These are phyloP conservation scores for Petrolisthes cinctipes DNA, from an alignment of 2,888 invertebrate genomes.

Conservation along the genomic window DNA sequence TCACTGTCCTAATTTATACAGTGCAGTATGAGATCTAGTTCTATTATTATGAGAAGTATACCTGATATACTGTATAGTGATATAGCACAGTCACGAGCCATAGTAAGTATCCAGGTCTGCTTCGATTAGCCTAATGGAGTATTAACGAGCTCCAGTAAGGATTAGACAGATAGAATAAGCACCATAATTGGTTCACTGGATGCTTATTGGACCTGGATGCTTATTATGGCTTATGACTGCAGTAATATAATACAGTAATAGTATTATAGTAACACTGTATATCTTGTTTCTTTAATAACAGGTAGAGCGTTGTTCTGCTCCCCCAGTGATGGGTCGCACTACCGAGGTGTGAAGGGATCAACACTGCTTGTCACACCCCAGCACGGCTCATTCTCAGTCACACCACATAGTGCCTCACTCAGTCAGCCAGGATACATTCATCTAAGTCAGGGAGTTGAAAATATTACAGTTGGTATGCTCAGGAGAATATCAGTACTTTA, in stretches of 20 bases:
- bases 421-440: constrained; percentile 43
- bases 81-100: too few species aligned
- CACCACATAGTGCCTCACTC: constrained; percentile 36
- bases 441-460: constrained; percentile 36
- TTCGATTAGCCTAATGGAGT: neutral
- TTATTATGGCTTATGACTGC: too few species aligned
- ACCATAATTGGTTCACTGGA: too few species aligned
- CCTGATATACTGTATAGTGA: too few species aligned
- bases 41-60: too few species aligned
- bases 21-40: too few species aligned
- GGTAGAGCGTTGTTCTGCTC: constrained; percentile 40
- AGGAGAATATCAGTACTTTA: neutral
- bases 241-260: neutral
- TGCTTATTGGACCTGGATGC: too few species aligned
- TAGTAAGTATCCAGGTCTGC: neutral
- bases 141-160: neutral
- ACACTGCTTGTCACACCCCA: neutral
- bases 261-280: neutral
- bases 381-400: constrained; percentile 14
- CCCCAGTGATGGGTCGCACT: constrained; percentile 46
- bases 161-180: neutral
- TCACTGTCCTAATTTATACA: too few species aligned
- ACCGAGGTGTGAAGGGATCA: constrained; percentile 44
- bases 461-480: constrained; percentile 5
- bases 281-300: neutral